These are phyloP conservation scores for Sympetrum striolatum DNA, from an alignment of 2,888 invertebrate genomes.

Conservation along the genomic window DNA sequence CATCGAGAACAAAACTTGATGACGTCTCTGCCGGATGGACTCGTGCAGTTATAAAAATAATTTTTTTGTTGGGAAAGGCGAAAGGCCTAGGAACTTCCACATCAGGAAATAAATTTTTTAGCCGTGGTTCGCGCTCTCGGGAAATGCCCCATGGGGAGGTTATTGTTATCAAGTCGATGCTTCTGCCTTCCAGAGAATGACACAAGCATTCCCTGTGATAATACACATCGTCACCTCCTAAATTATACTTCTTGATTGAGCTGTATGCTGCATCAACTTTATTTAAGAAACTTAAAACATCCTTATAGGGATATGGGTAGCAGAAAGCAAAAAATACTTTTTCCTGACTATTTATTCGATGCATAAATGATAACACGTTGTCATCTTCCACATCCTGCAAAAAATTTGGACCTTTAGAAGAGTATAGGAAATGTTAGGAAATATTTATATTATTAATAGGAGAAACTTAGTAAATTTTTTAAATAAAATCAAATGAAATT, in stretches of 20 bases:
- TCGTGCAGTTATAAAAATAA: slow-evolving; percentile 84
- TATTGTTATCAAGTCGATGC: slow-evolving; percentile 84
- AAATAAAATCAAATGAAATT: not conserved
- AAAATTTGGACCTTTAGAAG: not conserved
- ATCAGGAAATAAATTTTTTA: slow-evolving; percentile 78
- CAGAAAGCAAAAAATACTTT: slow-evolving; percentile 83
- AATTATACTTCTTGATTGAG: slow-evolving; percentile 50
- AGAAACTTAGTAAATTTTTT: not conserved
- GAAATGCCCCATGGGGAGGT: slow-evolving; percentile 81
- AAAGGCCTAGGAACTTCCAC: slow-evolving; percentile 70
- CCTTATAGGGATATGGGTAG: slow-evolving; percentile 86
- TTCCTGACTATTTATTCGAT: not conserved
- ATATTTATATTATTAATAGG: slow-evolving; percentile 6
- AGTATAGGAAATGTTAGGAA: not conserved
- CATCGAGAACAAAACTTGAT: slow-evolving; percentile 88
- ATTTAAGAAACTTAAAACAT: slow-evolving; percentile 76
- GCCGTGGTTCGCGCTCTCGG: slow-evolving; percentile 72
- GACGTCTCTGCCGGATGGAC: slow-evolving; percentile 95
- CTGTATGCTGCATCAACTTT: slow-evolving; percentile 67
- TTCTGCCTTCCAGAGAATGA: slow-evolving; percentile 77
- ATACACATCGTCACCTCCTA: slow-evolving; percentile 72
- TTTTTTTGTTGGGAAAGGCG: slow-evolving; percentile 80
- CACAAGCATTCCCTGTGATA: slow-evolving; percentile 83
- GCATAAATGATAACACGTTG: not conserved
- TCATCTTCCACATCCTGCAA: not conserved